A percentile compares a stretch with the other conserved stretches of the same genome.
These are phyloP conservation scores for Bursaphelenchus mucronatus DNA, from an alignment of 1,140 invertebrate species.

Conservation along the genomic window DNA sequence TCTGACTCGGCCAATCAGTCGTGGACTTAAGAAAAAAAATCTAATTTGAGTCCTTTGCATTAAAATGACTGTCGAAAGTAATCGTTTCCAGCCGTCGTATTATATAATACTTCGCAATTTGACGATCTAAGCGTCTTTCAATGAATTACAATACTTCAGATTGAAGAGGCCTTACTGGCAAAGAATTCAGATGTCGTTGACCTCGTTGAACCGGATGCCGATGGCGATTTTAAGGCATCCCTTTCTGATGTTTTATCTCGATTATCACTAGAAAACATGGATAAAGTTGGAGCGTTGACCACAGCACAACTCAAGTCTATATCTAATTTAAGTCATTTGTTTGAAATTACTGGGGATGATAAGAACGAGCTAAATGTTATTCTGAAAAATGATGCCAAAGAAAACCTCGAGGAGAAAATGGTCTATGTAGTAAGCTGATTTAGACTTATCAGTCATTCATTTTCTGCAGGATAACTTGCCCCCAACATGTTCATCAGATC, in stretches of 20 bases:
- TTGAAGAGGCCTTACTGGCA: not conserved
- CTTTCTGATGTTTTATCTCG: constrained; percentile 19
- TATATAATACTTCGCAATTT: no score
- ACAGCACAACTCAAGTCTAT: constrained; percentile 23
- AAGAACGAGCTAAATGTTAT: no score
- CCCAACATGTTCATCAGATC: constrained; percentile 1
- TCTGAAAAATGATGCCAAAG: no score
- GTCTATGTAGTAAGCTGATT: constrained; percentile 33
- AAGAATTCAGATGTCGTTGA: not conserved
- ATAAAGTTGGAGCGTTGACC: constrained; percentile 2
- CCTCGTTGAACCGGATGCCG: no score
- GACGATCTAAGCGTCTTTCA: no score
- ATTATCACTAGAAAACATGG: constrained; percentile 3
- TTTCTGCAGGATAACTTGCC: constrained; percentile 34
- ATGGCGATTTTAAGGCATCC: constrained; percentile 25
- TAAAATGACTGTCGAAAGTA: no score
- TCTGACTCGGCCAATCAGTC: no score
- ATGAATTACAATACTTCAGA: constrained; percentile 3
- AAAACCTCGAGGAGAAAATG: constrained; percentile 31
- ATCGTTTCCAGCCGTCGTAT: no score
- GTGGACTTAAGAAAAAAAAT: no score
- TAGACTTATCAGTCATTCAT: not conserved
- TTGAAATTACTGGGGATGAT: constrained; percentile 18
- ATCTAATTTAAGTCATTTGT: constrained; percentile 33
- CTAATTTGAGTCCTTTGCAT: no score